These are phyloP conservation scores for Tachina lurida DNA, from an alignment of 2,888 invertebrate species.

Conservation along the genomic window DNA sequence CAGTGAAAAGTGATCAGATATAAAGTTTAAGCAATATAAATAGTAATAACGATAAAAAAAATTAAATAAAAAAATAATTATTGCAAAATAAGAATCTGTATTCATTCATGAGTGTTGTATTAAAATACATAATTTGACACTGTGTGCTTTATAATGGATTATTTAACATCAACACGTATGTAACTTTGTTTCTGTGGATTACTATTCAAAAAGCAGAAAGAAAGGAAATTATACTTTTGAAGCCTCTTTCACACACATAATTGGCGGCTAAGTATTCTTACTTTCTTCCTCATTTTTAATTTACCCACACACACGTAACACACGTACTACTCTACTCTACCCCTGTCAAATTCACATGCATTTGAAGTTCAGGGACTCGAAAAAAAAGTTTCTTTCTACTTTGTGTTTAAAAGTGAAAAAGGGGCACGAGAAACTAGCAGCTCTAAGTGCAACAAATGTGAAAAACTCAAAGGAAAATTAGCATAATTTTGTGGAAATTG, in stretches of 20 bases:
- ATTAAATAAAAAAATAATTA: not conserved
- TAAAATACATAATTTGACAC: not conserved
- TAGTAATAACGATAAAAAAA: not conserved
- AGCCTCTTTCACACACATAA: conserved; percentile 24
- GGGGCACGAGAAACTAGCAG: not conserved
- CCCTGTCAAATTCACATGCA: conserved; percentile 5
- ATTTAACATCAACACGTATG: conserved; percentile 14
- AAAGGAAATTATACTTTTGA: not conserved
- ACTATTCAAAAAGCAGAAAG: conserved; percentile 36
- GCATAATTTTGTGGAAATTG: conserved; percentile 33
- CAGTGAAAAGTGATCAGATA: conserved; percentile 7
- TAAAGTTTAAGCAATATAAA: not conserved
- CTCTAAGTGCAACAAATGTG: conserved; percentile 45
- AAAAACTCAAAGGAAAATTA: conserved; percentile 43
- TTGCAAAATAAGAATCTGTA: not conserved
- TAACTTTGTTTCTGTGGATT: conserved; percentile 43
- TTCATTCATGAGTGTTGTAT: no score
- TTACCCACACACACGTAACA: conserved; percentile 11
- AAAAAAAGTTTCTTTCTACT: conserved; percentile 41
- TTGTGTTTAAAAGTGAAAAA: conserved; percentile 29
- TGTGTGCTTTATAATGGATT: conserved; percentile 44
- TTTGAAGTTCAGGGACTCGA: conserved; percentile 19
- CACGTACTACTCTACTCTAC: not conserved
- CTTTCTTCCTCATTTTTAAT: not conserved
- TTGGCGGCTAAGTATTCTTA: conserved; percentile 54